Base-by-base conservation (phyloP, 2,888 invertebrate species). In the Stictocephala bisonia region DNA sequence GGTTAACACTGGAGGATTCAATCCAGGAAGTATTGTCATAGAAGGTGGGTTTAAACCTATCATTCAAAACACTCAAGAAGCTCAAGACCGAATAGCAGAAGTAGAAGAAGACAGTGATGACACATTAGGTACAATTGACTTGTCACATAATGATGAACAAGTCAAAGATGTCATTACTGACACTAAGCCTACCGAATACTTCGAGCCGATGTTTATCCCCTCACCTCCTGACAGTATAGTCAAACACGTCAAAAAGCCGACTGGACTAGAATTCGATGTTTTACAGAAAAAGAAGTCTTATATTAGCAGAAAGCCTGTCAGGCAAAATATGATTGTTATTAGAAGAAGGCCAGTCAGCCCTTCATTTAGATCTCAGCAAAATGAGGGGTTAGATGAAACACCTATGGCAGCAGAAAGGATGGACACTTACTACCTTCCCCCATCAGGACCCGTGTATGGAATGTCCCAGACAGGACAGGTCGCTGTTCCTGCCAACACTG, bases 1-100 rank as follows among this genome's bases (percentile, higher is more conserved):
- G 3, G 72, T 79, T 6, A 79, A 76, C 20, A 76, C 74, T 40
- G 78, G 93, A 0, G 78, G 93, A 0, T 95, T 95, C 79, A 90
- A 92, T 82, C 93, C 94, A 0, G 90, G 90, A 78, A 90, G 93
- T 0, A 90, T 95, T 3, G 91, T 94, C 0, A 90, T 94, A 13
- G 94, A 95, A 84, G 90, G 93, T 72, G 94, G 94, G 0, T 95
- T 95, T 80, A 92, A 90, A 77, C 94, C 95, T 0, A 94, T 94
- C 22, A 87, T 91, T 7, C 85, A 87, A 68, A 88, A 88, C 53
- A 82, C 86, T 84, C 48, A 79, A 85, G 72, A 86, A 84, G 84
- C 85, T 24, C 86, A 88, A 82, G 87, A 89, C 71, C 85, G 88
- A 79, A 86, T 88, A 73, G 53, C 79, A 75, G 83, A 85, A 77